These are phyloP conservation scores for Marronus borbonicus DNA, from an alignment of 2,888 invertebrate genomes.

Conservation along the genomic window DNA sequence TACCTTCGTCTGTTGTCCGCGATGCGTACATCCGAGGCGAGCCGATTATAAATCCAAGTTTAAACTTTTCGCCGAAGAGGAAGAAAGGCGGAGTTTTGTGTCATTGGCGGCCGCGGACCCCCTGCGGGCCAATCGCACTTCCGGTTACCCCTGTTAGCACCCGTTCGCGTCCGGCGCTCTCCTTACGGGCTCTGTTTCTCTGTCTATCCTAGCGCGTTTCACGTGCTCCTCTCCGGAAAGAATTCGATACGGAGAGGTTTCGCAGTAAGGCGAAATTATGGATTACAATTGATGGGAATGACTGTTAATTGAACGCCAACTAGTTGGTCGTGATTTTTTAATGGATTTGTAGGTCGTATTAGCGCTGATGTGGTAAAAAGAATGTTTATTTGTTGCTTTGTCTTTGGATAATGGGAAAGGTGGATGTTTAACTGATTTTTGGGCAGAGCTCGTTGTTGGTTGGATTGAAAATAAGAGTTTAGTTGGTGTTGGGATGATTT, in stretches of 20 bases:
- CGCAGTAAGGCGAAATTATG: background rate
- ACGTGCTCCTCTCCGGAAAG: slow-evolving; percentile 7
- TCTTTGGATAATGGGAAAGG: too few relatives aligned
- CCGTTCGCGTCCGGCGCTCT: slow-evolving; percentile 59
- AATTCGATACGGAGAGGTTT: background rate
- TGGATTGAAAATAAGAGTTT: too few relatives aligned
- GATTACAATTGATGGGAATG: background rate
- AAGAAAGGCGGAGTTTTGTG: slow-evolving; percentile 67
- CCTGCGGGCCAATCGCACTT: slow-evolving; percentile 71
- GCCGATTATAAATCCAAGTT: slow-evolving; percentile 45
- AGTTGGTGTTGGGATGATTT: too few relatives aligned
- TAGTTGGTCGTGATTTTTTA: slow-evolving; percentile 5
- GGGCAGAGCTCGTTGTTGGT: too few relatives aligned
- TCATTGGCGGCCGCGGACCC: slow-evolving; percentile 69
- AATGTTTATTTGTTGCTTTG: too few relatives aligned
- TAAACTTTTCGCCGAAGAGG: slow-evolving; percentile 50
- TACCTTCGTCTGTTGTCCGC: background rate
- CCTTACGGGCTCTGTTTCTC: slow-evolving; percentile 40
- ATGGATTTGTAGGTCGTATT: background rate
- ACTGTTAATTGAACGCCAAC: background rate
- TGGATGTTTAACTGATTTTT: too few relatives aligned
- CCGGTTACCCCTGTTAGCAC: slow-evolving; percentile 64
- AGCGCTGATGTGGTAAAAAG: too few relatives aligned
- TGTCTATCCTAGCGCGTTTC: slow-evolving; percentile 22
- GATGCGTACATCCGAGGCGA: background rate